Evolutionary conservation across 2,113 vertebrate species (phyloP).

Genomic region (Isurus oxyrinchus): DNA sequence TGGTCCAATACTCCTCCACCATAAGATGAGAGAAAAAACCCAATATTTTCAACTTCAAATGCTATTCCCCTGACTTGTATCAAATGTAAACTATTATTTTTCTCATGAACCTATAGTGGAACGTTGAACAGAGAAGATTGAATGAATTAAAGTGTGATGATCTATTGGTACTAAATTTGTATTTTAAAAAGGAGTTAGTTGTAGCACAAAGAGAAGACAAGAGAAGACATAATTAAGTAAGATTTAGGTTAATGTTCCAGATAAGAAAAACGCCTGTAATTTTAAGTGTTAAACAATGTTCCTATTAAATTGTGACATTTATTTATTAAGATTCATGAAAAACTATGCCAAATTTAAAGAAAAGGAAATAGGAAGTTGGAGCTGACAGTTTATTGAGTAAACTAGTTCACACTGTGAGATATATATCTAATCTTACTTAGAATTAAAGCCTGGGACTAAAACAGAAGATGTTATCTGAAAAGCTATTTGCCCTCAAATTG

Average conservation of each 20-base stretch:
- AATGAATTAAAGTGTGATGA: background rate
- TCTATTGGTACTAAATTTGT: too few species aligned
- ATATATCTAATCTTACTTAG: background rate
- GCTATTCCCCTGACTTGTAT: background rate
- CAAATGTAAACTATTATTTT: background rate
- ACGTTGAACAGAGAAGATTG: background rate
- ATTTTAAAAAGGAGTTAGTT: background rate
- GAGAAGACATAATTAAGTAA: background rate
- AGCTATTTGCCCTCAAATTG: background rate
- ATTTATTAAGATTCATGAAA: background rate
- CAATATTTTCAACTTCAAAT: background rate
- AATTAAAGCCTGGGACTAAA: background rate
- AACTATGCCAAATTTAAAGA: background rate
- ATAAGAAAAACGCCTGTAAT: background rate
- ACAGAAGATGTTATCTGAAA: slow-evolving; percentile 18
- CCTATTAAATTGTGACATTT: background rate
- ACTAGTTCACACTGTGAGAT: background rate
- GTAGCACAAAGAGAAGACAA: background rate
- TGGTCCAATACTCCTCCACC: background rate
- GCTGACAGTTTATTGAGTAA: background rate
- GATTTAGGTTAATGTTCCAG: background rate
- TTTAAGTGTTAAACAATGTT: background rate
- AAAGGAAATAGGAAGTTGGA: background rate
- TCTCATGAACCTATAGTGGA: background rate
- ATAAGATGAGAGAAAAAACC: background rate